Evolutionary conservation across 2,888 invertebrate genomes (phyloP).

Genomic region (Ectemnius continuus): DNA sequence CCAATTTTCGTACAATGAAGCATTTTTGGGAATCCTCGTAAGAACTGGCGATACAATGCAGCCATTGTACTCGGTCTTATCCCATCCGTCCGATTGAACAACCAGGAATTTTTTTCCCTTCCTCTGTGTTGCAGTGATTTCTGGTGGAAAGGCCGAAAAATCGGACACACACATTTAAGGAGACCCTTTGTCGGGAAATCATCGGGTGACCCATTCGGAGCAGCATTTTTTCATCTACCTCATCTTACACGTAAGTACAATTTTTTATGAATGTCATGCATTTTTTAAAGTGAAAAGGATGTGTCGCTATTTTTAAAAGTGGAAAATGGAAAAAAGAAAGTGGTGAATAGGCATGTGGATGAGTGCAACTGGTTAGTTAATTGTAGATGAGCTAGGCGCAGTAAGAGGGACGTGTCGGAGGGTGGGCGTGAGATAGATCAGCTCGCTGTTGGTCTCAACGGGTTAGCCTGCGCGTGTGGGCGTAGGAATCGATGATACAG

Average conservation of each 20-base stretch:
- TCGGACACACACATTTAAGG: slow-evolving; percentile 54
- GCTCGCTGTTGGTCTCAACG: slow-evolving; percentile 24
- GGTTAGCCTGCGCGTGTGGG: slow-evolving; percentile 34
- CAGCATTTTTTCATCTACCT: slow-evolving; percentile 28
- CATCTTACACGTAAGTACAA: slow-evolving; percentile 11
- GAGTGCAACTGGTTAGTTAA: too few species aligned
- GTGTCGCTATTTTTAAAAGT: too few species aligned
- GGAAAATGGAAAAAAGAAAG: too few species aligned
- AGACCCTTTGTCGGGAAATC: slow-evolving; percentile 51
- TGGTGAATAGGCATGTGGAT: too few species aligned
- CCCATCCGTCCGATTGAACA: slow-evolving; percentile 68
- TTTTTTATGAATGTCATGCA: slow-evolving; percentile 5
- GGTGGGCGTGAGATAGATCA: slow-evolving; percentile 14
- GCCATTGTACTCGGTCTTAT: slow-evolving; percentile 70
- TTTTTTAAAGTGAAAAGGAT: not conserved
- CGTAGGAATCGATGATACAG: slow-evolving; percentile 53
- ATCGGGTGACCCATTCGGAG: slow-evolving; percentile 36
- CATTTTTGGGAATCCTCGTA: slow-evolving; percentile 69
- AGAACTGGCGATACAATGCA: slow-evolving; percentile 71
- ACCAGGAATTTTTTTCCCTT: slow-evolving; percentile 60
- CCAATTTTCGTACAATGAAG: slow-evolving; percentile 74
- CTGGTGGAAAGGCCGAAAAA: slow-evolving; percentile 55
- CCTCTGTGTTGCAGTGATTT: slow-evolving; percentile 46
- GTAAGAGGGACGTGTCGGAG: not conserved
- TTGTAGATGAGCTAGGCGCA: too few species aligned